Conservation (phyloP, 2,888 invertebrate species). For the Pristionchus maxplancki region DNA sequence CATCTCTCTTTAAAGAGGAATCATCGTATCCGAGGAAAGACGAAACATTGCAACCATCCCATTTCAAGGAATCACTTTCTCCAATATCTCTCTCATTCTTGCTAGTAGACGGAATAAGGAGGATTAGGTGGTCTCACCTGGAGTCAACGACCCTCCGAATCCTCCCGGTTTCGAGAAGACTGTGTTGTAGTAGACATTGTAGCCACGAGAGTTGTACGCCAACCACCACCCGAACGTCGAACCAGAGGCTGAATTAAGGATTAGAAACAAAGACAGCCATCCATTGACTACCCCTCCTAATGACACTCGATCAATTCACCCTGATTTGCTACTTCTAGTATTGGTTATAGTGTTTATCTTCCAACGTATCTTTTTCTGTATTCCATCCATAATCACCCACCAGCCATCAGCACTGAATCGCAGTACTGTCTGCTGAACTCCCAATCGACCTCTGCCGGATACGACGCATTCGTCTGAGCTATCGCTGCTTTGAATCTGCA, state of each 20-base stretch:
- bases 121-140: neutral
- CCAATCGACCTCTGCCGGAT: constrained; percentile 43
- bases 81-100: neutral
- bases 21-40: neutral
- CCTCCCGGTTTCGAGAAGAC: constrained; percentile 49
- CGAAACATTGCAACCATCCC: neutral
- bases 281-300: too few relatives aligned
- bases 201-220: constrained; percentile 39
- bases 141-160: neutral
- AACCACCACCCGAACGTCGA: constrained; percentile 49
- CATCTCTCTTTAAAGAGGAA: neutral
- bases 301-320: too few relatives aligned
- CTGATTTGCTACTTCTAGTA: too few relatives aligned
- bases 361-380: too few relatives aligned
- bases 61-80: neutral
- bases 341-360: too few relatives aligned
- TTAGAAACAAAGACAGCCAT: too few relatives aligned
- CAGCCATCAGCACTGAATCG: constrained; percentile 36
- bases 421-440: constrained; percentile 44
- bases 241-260: constrained; percentile 19
- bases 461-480: neutral
- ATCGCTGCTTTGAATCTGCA: neutral
- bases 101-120: neutral
- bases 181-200: constrained; percentile 47
- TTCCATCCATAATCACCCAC: too few relatives aligned